phyloP scores from a whole-genome alignment of 2,888 invertebrate species.

The Artemia sinica region DNA sequence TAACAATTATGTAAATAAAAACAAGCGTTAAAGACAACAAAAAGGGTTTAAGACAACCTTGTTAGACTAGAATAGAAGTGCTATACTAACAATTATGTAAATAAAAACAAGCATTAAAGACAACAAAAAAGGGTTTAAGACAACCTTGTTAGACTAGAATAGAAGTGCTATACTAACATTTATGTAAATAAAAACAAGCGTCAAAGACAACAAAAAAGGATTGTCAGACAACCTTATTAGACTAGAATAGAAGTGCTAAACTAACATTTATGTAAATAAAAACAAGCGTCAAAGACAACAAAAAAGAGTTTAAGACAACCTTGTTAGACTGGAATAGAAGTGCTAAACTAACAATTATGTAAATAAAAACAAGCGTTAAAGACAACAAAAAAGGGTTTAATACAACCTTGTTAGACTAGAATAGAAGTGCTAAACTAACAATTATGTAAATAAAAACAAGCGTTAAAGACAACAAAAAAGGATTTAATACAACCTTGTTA shows the following conservation, averaged over 20 bases:
- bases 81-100: too few species aligned
- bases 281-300: constrained; percentile 15
- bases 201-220: constrained; percentile 7
- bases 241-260: constrained; percentile 26
- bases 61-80: constrained; percentile 23
- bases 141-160: constrained; percentile 5
- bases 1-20: constrained; percentile 5
- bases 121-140: not conserved
- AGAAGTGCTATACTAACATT: too few species aligned
- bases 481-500: not conserved
- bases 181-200: constrained; percentile 1
- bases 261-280: not conserved
- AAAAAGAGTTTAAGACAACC: too few species aligned
- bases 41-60: too few species aligned
- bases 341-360: constrained; percentile 26
- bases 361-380: constrained; percentile 10
- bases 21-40: constrained; percentile 14
- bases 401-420: not conserved
- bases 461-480: constrained; percentile 12
- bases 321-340: constrained; percentile 18
- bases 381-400: not conserved
- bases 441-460: constrained; percentile 6
- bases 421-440: constrained; percentile 27
- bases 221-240: not conserved
- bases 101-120: constrained; percentile 7